Percentiles rank a stretch among this genome's conserved stretches.
Evolutionary conservation across 1,140 invertebrate species (phyloP).

Genomic region (Drosophila quadrilineata): DNA sequence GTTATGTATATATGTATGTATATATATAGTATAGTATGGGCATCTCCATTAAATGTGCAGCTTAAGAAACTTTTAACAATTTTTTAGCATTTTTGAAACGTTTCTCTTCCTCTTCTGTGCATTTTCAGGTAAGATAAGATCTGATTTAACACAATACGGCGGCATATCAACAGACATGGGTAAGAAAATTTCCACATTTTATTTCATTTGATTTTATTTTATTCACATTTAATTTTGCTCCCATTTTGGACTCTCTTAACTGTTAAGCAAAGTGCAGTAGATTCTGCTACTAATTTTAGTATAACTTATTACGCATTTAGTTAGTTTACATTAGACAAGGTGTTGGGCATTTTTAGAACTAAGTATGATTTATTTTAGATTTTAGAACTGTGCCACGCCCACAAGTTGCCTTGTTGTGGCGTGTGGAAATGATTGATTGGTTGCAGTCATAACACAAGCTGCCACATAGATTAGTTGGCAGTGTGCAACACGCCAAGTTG

Average conservation of each 20-base stretch:
- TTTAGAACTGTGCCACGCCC: not conserved
- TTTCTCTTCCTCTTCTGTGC: constrained; percentile 62
- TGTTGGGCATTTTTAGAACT: constrained; percentile 17
- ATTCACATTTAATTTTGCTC: constrained; percentile 11
- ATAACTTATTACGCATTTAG: not conserved
- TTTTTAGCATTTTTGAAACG: constrained; percentile 73
- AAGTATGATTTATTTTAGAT: constrained; percentile 15
- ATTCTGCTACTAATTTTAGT: constrained; percentile 38
- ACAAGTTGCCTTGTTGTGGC: not conserved
- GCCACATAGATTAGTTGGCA: constrained; percentile 50
- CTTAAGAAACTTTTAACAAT: constrained; percentile 37
- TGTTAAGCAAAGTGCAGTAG: too few relatives aligned
- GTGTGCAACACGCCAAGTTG: constrained; percentile 42
- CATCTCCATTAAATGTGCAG: too few relatives aligned
- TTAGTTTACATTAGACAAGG: constrained; percentile 30
- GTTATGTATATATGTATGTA: too few relatives aligned
- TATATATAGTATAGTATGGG: too few relatives aligned
- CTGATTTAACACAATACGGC: constrained; percentile 81
- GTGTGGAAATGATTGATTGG: constrained; percentile 73
- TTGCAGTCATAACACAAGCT: constrained; percentile 17
- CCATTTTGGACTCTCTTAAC: not conserved
- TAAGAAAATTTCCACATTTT: constrained; percentile 81
- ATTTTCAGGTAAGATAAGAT: constrained; percentile 81
- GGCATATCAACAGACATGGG: constrained; percentile 81
- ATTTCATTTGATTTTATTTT: constrained; percentile 44